A percentile compares a stretch with the other conserved stretches of the same genome.
Conservation (phyloP, 2,888 invertebrate species). For the Lathronympha strigana region DNA sequence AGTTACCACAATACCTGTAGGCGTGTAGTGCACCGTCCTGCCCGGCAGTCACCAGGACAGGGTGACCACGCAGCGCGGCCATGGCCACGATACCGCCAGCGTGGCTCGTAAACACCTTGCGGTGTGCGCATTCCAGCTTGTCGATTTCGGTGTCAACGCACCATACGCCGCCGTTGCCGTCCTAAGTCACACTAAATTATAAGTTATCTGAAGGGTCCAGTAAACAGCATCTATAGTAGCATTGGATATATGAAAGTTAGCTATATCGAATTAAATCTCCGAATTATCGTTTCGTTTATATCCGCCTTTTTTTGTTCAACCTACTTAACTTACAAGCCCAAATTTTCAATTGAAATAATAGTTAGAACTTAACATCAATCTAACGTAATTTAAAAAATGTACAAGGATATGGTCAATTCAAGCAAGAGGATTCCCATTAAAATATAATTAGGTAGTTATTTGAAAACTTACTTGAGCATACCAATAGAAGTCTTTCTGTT, state of each 20-base stretch:
- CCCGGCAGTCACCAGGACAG: conserved; percentile 89
- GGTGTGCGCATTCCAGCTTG: conserved; percentile 70
- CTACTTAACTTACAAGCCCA: no score
- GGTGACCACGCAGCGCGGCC: conserved; percentile 87
- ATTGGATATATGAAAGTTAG: no score
- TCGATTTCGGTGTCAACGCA: conserved; percentile 75
- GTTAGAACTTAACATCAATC: no score
- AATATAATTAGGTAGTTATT: not conserved
- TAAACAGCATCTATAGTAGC: no score
- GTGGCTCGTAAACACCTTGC: conserved; percentile 87
- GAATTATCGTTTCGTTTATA: no score
- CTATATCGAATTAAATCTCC: no score
- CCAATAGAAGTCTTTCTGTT: conserved; percentile 83
- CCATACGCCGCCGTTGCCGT: conserved; percentile 92
- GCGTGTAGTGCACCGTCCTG: conserved; percentile 89
- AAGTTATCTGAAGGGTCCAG: no score
- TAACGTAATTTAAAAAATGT: no score
- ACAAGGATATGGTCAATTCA: no score
- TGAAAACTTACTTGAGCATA: conserved; percentile 90
- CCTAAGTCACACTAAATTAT: conserved; percentile 82
- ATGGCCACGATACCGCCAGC: conserved; percentile 90
- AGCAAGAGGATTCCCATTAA: no score
- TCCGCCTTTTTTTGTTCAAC: no score
- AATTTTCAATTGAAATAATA: no score
- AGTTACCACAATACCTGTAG: conserved; percentile 74